phyloP scores from a whole-genome alignment of 2,113 vertebrate genomes.

The Pelecanoides urinatrix region DNA sequence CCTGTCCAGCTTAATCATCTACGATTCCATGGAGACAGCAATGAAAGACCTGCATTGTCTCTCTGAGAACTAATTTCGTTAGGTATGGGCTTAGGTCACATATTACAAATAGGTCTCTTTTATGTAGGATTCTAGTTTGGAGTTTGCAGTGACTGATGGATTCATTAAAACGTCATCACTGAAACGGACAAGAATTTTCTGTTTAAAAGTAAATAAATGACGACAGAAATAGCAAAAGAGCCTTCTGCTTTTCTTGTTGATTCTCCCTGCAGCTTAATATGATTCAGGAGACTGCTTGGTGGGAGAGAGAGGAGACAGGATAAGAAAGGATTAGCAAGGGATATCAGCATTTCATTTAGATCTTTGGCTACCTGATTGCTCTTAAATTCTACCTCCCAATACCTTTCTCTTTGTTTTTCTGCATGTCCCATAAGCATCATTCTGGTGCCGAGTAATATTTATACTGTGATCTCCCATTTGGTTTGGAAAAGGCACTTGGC shows the following conservation, averaged over 20 bases:
- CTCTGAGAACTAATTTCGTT: conserved; percentile 8
- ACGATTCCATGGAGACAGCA: conserved; percentile 24
- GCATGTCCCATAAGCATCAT: not conserved
- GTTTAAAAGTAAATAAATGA: conserved; percentile 59
- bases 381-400: not conserved
- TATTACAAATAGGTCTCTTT: conserved; percentile 50
- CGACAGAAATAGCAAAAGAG: conserved; percentile 23
- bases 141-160: conserved; percentile 53
- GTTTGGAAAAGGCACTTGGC: not conserved
- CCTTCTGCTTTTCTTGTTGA: not conserved
- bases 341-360: conserved; percentile 19
- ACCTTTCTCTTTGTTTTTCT: not conserved
- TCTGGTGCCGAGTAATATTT: not conserved
- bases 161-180: conserved; percentile 39
- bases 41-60: conserved; percentile 55
- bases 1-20: conserved; percentile 55
- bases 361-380: not conserved
- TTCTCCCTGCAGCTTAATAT: not conserved
- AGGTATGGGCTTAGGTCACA: conserved; percentile 31
- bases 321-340: conserved; percentile 35
- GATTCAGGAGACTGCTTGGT: not conserved
- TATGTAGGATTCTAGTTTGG: conserved; percentile 12
- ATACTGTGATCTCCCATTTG: not conserved
- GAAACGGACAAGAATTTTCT: conserved; percentile 2
- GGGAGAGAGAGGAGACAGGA: not conserved